Conservation (phyloP, 2,888 invertebrate genomes). For the Pheosia tremula region DNA sequence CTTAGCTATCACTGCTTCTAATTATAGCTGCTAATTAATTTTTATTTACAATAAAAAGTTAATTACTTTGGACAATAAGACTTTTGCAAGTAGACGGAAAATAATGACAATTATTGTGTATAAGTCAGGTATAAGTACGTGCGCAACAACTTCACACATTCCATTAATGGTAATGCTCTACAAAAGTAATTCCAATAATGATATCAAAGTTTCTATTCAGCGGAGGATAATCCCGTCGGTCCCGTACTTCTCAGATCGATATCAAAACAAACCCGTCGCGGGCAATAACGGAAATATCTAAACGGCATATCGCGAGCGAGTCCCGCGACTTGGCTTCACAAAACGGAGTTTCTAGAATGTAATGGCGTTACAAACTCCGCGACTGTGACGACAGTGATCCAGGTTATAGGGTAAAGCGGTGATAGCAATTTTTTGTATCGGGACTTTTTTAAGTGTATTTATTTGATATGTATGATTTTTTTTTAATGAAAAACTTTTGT, state of each 20-base stretch:
- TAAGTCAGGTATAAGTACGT: too few relatives aligned
- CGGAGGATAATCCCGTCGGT: too few relatives aligned
- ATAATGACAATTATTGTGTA: too few relatives aligned
- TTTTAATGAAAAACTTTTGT: too few relatives aligned
- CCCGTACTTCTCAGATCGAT: conserved; percentile 12
- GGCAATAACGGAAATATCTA: conserved; percentile 30
- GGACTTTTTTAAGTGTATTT: background rate
- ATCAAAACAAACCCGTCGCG: conserved; percentile 7
- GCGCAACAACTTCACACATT: too few relatives aligned
- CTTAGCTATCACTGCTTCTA: too few relatives aligned
- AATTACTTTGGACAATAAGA: too few relatives aligned
- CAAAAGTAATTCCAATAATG: background rate
- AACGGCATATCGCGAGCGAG: conserved; percentile 34
- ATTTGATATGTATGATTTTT: background rate
- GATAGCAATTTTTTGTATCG: background rate
- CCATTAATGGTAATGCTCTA: too few relatives aligned
- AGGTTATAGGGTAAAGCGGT: conserved; percentile 21
- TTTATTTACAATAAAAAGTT: too few relatives aligned
- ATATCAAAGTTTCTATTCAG: background rate
- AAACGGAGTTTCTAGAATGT: conserved; percentile 54
- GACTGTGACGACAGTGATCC: conserved; percentile 21
- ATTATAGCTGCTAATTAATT: too few relatives aligned
- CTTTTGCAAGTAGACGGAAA: too few relatives aligned
- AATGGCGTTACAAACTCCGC: conserved; percentile 61
- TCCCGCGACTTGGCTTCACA: conserved; percentile 41